Conservation (phyloP, 2,888 invertebrate species). For the Agrotis clavis region DNA sequence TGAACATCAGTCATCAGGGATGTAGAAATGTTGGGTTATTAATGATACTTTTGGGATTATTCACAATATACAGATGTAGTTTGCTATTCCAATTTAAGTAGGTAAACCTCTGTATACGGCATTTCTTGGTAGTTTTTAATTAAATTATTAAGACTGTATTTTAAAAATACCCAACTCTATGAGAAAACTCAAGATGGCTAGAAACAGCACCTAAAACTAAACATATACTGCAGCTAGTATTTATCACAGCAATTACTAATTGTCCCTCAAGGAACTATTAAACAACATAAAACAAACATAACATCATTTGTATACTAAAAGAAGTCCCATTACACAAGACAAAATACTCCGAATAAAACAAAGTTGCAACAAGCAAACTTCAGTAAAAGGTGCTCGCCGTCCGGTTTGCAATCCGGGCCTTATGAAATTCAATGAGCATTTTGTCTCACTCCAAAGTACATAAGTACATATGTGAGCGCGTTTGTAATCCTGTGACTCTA, state of each 20-base stretch:
- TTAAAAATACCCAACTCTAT: too few species aligned
- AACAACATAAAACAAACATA: not conserved
- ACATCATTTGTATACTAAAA: constrained; percentile 15
- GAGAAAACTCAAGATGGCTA: too few species aligned
- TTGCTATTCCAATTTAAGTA: not conserved
- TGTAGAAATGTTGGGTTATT: constrained; percentile 5
- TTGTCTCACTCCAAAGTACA: constrained; percentile 76
- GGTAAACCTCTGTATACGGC: too few species aligned
- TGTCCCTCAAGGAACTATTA: constrained; percentile 3
- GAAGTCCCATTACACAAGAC: constrained; percentile 30
- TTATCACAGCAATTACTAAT: not conserved
- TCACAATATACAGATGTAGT: too few species aligned
- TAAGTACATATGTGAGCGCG: constrained; percentile 69
- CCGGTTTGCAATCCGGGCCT: constrained; percentile 70
- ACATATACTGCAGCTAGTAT: not conserved
- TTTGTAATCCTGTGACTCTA: constrained; percentile 64
- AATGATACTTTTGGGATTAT: not conserved
- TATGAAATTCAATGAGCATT: constrained; percentile 88
- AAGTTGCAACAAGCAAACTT: constrained; percentile 48
- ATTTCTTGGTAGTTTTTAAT: too few species aligned
- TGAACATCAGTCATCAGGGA: not conserved
- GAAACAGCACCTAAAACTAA: too few species aligned
- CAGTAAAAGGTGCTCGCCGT: constrained; percentile 56
- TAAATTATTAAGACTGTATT: too few species aligned
- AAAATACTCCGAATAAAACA: constrained; percentile 40